phyloP scores from a whole-genome alignment of 2,113 vertebrate species.

The Dermatemys mawii region DNA sequence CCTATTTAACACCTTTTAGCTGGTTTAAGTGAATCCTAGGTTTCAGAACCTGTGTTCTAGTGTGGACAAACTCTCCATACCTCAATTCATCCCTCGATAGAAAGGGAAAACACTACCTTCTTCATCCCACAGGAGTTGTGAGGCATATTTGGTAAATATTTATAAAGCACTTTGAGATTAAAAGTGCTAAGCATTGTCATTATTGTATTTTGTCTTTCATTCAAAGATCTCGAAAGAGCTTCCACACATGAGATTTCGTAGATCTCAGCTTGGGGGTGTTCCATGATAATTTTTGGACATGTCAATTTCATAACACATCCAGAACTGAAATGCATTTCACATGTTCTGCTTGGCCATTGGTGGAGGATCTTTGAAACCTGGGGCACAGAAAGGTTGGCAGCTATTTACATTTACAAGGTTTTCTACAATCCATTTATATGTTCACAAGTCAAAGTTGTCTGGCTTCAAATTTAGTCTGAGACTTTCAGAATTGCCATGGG shows the following conservation, averaged over 20 bases:
- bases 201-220: background rate
- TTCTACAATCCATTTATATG: background rate
- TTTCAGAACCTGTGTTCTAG: too few species aligned
- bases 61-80: background rate
- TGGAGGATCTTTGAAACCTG: conserved; percentile 43
- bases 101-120: too few species aligned
- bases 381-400: conserved; percentile 19
- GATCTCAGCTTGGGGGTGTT: background rate
- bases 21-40: too few species aligned
- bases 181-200: background rate
- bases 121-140: background rate
- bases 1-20: too few species aligned
- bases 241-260: background rate
- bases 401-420: background rate
- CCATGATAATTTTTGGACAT: background rate
- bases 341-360: conserved; percentile 17
- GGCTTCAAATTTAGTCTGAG: background rate
- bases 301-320: conserved; percentile 25
- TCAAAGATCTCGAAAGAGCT: background rate
- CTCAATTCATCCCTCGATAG: background rate
- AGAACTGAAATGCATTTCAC: conserved; percentile 31
- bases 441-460: background rate
- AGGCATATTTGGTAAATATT: too few species aligned
- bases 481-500: background rate
- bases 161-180: background rate